A percentile compares a stretch with the other conserved stretches of the same genome.
Evolutionary conservation across 2,888 invertebrate species (phyloP).

Genomic region (Caenorhabditis plicata): DNA sequence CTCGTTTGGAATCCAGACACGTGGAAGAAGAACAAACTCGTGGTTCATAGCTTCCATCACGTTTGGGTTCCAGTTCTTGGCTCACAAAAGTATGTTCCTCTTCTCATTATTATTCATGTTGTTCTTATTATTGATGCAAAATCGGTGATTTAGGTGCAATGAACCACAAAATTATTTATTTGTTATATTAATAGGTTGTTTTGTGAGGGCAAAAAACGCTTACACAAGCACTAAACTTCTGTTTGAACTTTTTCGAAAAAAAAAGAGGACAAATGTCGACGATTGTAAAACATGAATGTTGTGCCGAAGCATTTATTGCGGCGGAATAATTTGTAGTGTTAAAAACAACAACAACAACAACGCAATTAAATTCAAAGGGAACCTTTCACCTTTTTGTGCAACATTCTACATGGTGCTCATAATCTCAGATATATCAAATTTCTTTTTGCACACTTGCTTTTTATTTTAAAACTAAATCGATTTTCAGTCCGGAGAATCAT

Average conservation of each 20-base stretch:
- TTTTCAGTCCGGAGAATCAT: constrained; percentile 54
- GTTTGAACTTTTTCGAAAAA: too few relatives aligned
- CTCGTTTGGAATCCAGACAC: constrained; percentile 32
- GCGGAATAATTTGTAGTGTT: too few relatives aligned
- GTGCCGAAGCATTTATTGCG: too few relatives aligned
- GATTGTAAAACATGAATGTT: too few relatives aligned
- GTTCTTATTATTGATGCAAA: background rate
- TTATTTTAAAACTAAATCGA: background rate
- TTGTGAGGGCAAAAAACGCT: background rate
- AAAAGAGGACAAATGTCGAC: constrained; percentile 1
- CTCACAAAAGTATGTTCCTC: constrained; percentile 41
- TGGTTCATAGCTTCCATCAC: constrained; percentile 61
- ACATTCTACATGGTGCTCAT: background rate
- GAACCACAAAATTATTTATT: too few relatives aligned
- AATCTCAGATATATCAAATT: background rate
- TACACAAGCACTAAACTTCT: too few relatives aligned
- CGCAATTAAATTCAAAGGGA: too few relatives aligned
- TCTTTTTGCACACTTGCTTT: background rate
- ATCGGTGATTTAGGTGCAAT: too few relatives aligned
- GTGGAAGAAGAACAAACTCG: constrained; percentile 59
- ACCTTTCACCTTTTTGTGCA: too few relatives aligned
- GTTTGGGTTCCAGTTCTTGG: constrained; percentile 62
- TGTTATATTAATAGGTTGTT: too few relatives aligned
- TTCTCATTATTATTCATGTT: background rate
- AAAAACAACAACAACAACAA: too few relatives aligned